These are phyloP conservation scores for Hydrotaea cyrtoneurina DNA, from an alignment of 2,888 invertebrate species.

Conservation along the genomic window DNA sequence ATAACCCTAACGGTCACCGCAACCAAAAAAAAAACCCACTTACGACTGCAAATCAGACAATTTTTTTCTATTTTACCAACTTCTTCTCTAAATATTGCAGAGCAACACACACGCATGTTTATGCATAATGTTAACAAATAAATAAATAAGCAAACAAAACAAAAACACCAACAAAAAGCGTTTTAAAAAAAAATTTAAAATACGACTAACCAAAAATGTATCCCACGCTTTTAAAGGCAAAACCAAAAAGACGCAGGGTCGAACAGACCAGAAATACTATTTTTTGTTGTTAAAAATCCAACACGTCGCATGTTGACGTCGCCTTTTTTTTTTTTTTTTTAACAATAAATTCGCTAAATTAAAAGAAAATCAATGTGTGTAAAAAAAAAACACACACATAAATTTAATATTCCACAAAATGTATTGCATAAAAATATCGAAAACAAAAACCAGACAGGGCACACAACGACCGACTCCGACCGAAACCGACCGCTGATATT, in stretches of 20 bases:
- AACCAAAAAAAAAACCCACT: conserved; percentile 21
- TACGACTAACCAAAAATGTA: conserved; percentile 32
- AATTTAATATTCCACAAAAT: conserved; percentile 21
- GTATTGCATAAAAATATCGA: conserved; percentile 33
- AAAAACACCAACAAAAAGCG: too few relatives aligned
- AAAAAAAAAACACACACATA: conserved; percentile 13
- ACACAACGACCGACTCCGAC: not conserved
- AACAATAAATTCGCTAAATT: conserved; percentile 35
- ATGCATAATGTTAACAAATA: conserved; percentile 34
- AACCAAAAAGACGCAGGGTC: conserved; percentile 1
- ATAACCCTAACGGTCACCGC: not conserved
- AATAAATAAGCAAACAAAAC: not conserved
- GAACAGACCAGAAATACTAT: conserved; percentile 21
- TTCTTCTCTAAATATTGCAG: conserved; percentile 15
- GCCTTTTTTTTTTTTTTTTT: conserved; percentile 1
- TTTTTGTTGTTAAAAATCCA: conserved; percentile 24
- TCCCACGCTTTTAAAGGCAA: conserved; percentile 39
- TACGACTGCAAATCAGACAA: not conserved
- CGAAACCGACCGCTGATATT: not conserved
- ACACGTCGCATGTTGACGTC: conserved; percentile 22
- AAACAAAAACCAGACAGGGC: not conserved
- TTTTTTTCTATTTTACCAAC: conserved; percentile 4
- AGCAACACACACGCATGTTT: conserved; percentile 6
- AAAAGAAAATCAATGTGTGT: conserved; percentile 35
- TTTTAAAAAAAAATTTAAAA: conserved; percentile 32